Conservation (phyloP, 2,888 invertebrate genomes). For the Acanthoscelides obtectus region DNA sequence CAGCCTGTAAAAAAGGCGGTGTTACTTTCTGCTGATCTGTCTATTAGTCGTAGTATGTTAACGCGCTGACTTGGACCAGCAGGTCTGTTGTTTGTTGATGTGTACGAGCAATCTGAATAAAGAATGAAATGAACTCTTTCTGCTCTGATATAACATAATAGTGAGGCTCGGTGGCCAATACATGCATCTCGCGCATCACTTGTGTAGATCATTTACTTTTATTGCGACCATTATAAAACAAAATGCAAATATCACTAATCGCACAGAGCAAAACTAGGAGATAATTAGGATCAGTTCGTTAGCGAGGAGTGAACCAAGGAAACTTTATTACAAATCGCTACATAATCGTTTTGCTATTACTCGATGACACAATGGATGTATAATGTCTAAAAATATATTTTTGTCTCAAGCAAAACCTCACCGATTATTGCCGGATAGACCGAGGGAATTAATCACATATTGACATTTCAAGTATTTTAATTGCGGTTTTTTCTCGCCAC, state of each 20-base stretch:
- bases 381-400: constrained; percentile 14
- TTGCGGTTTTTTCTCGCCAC: background rate
- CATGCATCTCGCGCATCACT: too few relatives aligned
- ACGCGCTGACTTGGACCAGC: too few relatives aligned
- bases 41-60: too few relatives aligned
- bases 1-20: too few relatives aligned
- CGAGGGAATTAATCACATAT: background rate
- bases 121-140: too few relatives aligned
- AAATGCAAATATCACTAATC: background rate
- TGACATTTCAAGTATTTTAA: background rate
- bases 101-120: too few relatives aligned
- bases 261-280: background rate
- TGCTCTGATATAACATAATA: too few relatives aligned
- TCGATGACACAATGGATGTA: constrained; percentile 12
- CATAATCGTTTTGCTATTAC: background rate
- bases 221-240: too few relatives aligned
- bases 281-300: background rate
- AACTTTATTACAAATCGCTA: background rate
- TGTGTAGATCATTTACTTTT: too few relatives aligned
- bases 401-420: background rate
- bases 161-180: too few relatives aligned
- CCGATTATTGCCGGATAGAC: background rate
- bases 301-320: background rate
- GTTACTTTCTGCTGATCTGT: too few relatives aligned
- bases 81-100: too few relatives aligned